phyloP scores from a whole-genome alignment of 2,797 vertebrate genomes.

The Acanthis flammea region DNA sequence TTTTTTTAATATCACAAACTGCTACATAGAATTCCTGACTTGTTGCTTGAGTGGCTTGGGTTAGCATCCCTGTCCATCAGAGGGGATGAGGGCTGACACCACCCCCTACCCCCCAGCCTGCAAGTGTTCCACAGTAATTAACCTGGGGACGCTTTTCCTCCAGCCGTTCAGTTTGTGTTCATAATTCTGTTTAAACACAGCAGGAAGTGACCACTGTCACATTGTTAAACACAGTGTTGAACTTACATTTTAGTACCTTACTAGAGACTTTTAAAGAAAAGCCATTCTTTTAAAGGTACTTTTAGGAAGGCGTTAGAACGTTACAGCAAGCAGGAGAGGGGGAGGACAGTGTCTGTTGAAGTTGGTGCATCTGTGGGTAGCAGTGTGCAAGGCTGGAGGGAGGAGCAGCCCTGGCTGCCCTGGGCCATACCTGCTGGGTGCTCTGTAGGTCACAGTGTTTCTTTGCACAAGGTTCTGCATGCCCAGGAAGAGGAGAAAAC shows the following conservation, averaged over 20 bases:
- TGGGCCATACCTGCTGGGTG: not conserved
- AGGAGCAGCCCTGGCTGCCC: not conserved
- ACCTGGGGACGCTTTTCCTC: not conserved
- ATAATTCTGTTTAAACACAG: not conserved
- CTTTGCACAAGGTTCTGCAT: not conserved
- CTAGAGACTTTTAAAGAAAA: not conserved
- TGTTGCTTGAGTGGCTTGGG: not conserved
- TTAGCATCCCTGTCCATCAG: not conserved
- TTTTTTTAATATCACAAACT: not conserved
- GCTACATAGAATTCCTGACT: not conserved
- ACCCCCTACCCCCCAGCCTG: not conserved
- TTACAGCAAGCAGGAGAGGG: not conserved
- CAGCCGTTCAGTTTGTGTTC: not conserved
- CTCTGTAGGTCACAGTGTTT: not conserved
- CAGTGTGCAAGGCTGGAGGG: not conserved
- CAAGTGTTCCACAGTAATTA: not conserved
- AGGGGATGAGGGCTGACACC: rapidly evolving
- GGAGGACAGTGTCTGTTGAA: not conserved
- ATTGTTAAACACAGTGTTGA: not conserved
- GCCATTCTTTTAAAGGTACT: not conserved
- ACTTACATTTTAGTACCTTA: not conserved
- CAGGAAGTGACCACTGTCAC: not conserved
- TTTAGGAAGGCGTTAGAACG: not conserved
- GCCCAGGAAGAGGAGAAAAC: not conserved
- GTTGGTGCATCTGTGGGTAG: not conserved